phyloP scores from a whole-genome alignment of 2,797 vertebrate species.

The Pseudopleuronectes americanus region DNA sequence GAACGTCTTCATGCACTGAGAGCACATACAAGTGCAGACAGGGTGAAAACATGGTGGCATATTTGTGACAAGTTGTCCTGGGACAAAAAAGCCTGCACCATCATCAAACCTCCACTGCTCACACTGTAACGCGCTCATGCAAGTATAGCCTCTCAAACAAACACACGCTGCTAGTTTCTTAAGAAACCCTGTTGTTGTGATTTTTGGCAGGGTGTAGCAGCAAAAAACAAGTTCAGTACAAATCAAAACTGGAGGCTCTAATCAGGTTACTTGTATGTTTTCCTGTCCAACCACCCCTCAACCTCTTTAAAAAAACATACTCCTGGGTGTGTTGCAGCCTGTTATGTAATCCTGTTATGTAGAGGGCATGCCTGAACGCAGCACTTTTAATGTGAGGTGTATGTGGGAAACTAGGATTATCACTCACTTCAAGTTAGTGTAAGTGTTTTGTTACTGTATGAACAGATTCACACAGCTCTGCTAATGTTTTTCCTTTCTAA shows the following conservation, averaged over 20 bases:
- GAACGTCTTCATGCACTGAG: too few species aligned
- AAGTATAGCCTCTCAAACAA: constrained; percentile 18
- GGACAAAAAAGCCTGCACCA: neutral
- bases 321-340: constrained; percentile 58
- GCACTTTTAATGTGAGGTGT: constrained; percentile 12
- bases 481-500: neutral
- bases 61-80: too few species aligned
- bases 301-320: constrained; percentile 19
- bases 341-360: constrained; percentile 62
- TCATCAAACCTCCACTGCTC: neutral
- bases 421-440: neutral
- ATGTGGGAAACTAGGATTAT: constrained; percentile 21
- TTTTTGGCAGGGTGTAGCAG: constrained; percentile 35
- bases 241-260: constrained; percentile 31
- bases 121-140: constrained; percentile 13
- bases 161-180: constrained; percentile 36
- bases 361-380: constrained; percentile 62
- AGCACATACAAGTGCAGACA: too few species aligned
- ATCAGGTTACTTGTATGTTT: constrained; percentile 59
- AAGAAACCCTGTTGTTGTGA: constrained; percentile 56
- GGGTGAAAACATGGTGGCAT: too few species aligned
- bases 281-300: constrained; percentile 42
- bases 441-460: neutral
- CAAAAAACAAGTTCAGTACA: constrained; percentile 31
- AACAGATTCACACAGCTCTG: neutral